Evolutionary conservation across 2,888 invertebrate species (phyloP).

Genomic region (Byasa hedistus): DNA sequence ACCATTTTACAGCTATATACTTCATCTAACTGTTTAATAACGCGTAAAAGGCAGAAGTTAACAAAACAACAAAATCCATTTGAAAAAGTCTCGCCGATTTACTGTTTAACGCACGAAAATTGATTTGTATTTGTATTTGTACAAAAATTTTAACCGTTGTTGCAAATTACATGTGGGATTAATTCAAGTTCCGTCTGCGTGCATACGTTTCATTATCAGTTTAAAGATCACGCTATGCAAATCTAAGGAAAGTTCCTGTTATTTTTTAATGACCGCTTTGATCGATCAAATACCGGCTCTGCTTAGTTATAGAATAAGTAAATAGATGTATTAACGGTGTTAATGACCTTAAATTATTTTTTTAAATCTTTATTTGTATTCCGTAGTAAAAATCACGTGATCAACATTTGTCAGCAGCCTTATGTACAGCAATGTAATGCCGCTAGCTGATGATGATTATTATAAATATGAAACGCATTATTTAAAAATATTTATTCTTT

Average conservation of each 20-base stretch:
- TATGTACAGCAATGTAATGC: too few species aligned
- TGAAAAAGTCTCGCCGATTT: constrained; percentile 18
- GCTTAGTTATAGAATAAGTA: background rate
- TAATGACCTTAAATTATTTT: too few species aligned
- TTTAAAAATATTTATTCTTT: too few species aligned
- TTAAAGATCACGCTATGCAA: constrained; percentile 30
- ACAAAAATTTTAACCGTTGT: constrained; percentile 25
- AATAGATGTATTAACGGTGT: too few species aligned
- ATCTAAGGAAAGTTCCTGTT: constrained; percentile 24
- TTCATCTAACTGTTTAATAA: constrained; percentile 4
- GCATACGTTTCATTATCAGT: constrained; percentile 28
- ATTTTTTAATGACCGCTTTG: constrained; percentile 20
- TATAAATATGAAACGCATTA: too few species aligned
- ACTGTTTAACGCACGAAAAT: constrained; percentile 25
- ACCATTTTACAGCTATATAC: constrained; percentile 2
- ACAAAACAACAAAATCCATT: constrained; percentile 23
- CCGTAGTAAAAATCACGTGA: too few species aligned
- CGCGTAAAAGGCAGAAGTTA: constrained; percentile 16
- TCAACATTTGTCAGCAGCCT: too few species aligned
- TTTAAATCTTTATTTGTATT: too few species aligned
- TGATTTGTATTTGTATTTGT: constrained; percentile 23
- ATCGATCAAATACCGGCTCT: constrained; percentile 10
- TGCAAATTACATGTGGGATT: constrained; percentile 28
- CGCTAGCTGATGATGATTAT: too few species aligned
- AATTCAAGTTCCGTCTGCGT: constrained; percentile 26